Evolutionary conservation across 2,797 vertebrate genomes (phyloP), one percentile per base, ranked within the genome.

Genomic region (Molossus molossus): DNA sequence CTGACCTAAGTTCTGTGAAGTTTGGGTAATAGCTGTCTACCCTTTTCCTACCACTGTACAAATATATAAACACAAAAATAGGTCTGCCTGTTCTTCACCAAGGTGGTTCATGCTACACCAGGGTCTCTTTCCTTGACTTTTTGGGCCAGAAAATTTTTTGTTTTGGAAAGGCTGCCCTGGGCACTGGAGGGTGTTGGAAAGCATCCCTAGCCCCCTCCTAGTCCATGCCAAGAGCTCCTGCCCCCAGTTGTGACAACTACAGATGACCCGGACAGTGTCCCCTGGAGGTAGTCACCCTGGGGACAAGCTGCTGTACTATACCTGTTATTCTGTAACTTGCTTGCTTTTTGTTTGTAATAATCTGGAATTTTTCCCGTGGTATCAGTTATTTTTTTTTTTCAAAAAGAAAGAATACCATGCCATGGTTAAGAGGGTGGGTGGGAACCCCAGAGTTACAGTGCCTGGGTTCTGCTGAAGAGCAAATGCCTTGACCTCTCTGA

Each of bases 21-120:
- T 48, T 33, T 57, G 72, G 33, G 15, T 15, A 5, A 13, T 27
- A n/a, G 45, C 48, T 12, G 55, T 6, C 48, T 45, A 3, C 0
- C 0, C 21, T 1, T 20, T 75, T 20, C 21, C 20, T 70, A 2
- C 13, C 58, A 40, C 50, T 48, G 1, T 11, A 11, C 33, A 12
- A 6, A 27, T 0, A 1, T 0, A 0, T 11, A 20, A 25, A 73
- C 20, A 33, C 13, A 0, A 3, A 7, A 9, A 9, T 0, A 6
- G 1, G 17, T 8, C 70, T 25, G 58, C 23, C 11, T 2, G 9
- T 27, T 37, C 18, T 17, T 75, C 17, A 21, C 55, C 23, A 5
- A 0, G 33, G 2, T 8, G 53, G 73, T 25, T 75, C 29, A 1
- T 1, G 25, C 20, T 13, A 6, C 40, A 2, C 62, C 37, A 3